Evolutionary conservation across 2,113 vertebrate genomes (phyloP), one percentile per base, ranked within the genome.

Genomic region (Passerina amoena): DNA sequence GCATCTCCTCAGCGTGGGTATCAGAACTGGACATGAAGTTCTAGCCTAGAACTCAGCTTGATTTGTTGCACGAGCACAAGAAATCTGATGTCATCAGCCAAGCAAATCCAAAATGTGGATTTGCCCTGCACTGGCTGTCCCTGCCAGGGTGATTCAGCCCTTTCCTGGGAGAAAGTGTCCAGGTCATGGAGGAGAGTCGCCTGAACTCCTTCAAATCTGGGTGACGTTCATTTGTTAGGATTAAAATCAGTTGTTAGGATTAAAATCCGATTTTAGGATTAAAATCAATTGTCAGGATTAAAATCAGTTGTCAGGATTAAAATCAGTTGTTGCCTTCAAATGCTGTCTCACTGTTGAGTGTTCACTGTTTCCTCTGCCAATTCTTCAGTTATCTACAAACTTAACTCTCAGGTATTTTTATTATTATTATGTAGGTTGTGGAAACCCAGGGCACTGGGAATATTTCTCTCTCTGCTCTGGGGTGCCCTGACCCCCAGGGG

Each of bases 341-440:
- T 11, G 1, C 10, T 3, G 4, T 25, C 63, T 50, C 21, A 1
- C 23, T 9, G 0, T 20, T 24, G 37, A 24, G n/a, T 50, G 5
- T 31, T 73, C 21, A 1, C 2, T 54, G 2, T 27, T 70, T 70
- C 9, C 28, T 56, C 31, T 89, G 47, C 47, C 47, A 59, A 0
- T 61, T 37, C 48, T 65, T 91, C 1, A 0, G 3, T 86, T 77
- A 42, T 38, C 22, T 45, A 30, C n/a, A 47, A 31, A 40, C 30
- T 38, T 44, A 53, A 23, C 19, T 75, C 27, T n/a, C 4, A 48
- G 51, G 14, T 64, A 17, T 35, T 78, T 40, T 25, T 19, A 15
- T 31, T 71, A 7, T 56, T 54, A 12, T 6, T 25, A 11, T 6
- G 1, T 20, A 17, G 50, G 10, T 30, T 30, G 16, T 30, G 16